Evolutionary conservation across 2,888 invertebrate species (phyloP), one percentile per base, ranked within the genome.

Genomic region (Cephus rjabovi): DNA sequence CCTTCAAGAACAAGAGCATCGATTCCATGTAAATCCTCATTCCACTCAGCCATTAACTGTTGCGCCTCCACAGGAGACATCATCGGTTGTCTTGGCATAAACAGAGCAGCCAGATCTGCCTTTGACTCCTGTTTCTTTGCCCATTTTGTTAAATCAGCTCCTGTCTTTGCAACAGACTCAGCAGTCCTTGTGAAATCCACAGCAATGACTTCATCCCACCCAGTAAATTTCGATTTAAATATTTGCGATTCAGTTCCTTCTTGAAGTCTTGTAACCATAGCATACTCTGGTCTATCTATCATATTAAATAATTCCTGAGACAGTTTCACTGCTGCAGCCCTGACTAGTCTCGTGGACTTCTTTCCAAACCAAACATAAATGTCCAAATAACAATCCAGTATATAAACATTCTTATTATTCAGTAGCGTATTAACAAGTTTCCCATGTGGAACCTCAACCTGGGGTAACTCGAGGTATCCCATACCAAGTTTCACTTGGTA

Each of bases 171-270:
- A 0, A 99, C 99, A 0, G 99, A 99, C 90, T 98, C 98, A 0
- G 99, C 99, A 0, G 99, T 99, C 83, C 99, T 95, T 0, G 99
- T 99, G 92, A 98, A 99, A 93, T 99, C 99, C 11, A 99, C 99
- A 0, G 98, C 98, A 86, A 99, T 98, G 31, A 99, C 98, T 92
- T 99, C 99, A 90, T 99, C 99, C 99, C 99, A 99, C 12, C 98
- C 98, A 74, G 95, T 92, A 92, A 99, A 99, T 92, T 99, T 99
- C 1, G 97, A 96, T 92, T 99, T 99, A 93, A 99, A 99, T 83
- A 99, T 95, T 94, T 96, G 97, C 12, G 96, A 95, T 91, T 97
- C 97, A 1, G 96, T 97, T 78, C 97, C 98, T 92, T 99, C 98
- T 87, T 98, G 96, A 33, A 98, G 95, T 75, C 98, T 93, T 0